These are phyloP conservation scores for Micrasema minimum DNA, from an alignment of 1,140 invertebrate genomes.

Conservation along the genomic window DNA sequence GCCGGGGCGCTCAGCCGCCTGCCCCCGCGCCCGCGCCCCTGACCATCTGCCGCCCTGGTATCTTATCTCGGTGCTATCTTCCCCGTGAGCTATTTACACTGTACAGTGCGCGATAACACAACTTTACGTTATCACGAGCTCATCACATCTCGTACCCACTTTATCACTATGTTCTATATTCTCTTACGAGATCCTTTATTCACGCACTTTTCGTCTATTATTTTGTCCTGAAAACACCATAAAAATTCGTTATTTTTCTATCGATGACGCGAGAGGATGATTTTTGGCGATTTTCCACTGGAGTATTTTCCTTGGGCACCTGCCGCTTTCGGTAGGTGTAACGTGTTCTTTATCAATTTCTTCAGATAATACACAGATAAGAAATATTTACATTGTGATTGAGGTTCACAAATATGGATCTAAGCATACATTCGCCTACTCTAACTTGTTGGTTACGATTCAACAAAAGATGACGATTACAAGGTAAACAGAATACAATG, in stretches of 20 bases:
- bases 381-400: neutral
- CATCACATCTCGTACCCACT: constrained; percentile 23
- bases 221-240: constrained; percentile 7
- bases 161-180: constrained; percentile 3
- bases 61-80: constrained; percentile 42
- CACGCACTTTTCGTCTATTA: neutral
- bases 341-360: constrained; percentile 18
- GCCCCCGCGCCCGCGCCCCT: constrained; percentile 35
- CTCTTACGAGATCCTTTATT: neutral
- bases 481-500: constrained; percentile 11
- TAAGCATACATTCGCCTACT: neutral
- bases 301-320: neutral
- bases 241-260: constrained; percentile 5
- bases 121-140: neutral
- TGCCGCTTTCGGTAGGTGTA: constrained; percentile 16
- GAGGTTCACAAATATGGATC: constrained; percentile 1
- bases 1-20: constrained; percentile 37
- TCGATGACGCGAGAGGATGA: neutral
- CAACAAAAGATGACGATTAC: constrained; percentile 12
- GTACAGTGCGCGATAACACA: constrained; percentile 7
- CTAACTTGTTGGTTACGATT: neutral
- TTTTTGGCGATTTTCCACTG: neutral
- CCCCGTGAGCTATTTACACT: constrained; percentile 13
- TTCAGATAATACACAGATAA: constrained; percentile 22
- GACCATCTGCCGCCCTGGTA: constrained; percentile 38